These are phyloP conservation scores for Rhabdomys pumilio DNA, from an alignment of 2,797 vertebrate genomes.

Conservation along the genomic window DNA sequence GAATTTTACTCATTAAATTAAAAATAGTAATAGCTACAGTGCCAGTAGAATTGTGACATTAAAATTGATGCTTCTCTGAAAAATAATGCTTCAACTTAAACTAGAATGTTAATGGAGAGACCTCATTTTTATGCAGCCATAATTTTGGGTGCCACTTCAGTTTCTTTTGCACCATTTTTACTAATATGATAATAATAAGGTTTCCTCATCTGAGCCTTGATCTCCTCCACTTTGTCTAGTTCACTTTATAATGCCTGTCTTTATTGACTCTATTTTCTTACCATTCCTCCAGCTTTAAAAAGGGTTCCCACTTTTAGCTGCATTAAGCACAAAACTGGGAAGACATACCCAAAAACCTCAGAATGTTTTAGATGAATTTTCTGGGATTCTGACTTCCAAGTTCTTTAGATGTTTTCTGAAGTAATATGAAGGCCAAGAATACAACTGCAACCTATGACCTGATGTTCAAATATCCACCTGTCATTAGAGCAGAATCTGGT, in stretches of 20 bases:
- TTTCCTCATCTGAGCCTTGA: neutral
- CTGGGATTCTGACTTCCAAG: neutral
- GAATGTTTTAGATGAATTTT: neutral
- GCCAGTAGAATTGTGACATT: neutral
- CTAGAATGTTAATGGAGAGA: neutral
- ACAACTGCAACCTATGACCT: neutral
- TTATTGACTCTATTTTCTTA: neutral
- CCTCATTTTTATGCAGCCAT: neutral
- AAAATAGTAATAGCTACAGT: neutral
- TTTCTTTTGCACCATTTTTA: constrained; percentile 14
- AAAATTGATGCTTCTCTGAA: constrained; percentile 41
- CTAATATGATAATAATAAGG: neutral
- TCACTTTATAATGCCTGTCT: constrained; percentile 7
- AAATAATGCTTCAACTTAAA: constrained; percentile 41
- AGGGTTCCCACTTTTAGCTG: neutral
- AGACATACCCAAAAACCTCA: neutral
- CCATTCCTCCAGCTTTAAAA: neutral
- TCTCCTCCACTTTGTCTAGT: neutral
- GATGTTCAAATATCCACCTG: neutral
- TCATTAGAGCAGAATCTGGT: neutral
- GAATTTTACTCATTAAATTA: constrained; percentile 10
- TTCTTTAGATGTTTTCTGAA: neutral
- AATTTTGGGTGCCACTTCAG: neutral
- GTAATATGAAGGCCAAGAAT: neutral
- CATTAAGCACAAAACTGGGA: neutral